A percentile compares a stretch with the other conserved stretches of the same genome.
phyloP scores from a whole-genome alignment of 1,140 invertebrate genomes.

The Drosophila kepulauana region DNA sequence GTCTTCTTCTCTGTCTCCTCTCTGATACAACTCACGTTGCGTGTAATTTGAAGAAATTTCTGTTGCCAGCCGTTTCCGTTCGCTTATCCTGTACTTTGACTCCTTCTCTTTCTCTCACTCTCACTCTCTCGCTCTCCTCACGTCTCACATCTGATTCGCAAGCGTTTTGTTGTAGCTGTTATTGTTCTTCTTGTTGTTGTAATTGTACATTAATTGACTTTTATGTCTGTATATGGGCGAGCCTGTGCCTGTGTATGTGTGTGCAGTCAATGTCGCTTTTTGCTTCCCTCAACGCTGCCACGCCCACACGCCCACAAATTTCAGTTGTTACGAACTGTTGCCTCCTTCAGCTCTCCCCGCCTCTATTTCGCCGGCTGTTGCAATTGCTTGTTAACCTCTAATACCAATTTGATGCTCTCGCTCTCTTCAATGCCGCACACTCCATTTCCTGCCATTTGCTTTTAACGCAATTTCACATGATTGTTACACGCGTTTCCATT shows the following conservation, averaged over 20 bases:
- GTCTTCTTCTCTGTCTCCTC: conserved; percentile 10
- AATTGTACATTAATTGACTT: conserved; percentile 83
- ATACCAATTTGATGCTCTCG: conserved; percentile 74
- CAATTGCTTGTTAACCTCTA: conserved; percentile 60
- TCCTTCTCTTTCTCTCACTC: not conserved
- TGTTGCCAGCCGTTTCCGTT: conserved; percentile 45
- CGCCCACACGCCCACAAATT: conserved; percentile 48
- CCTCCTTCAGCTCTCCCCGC: conserved; percentile 7
- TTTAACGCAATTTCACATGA: conserved; percentile 77
- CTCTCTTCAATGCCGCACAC: conserved; percentile 42
- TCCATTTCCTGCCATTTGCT: conserved; percentile 56
- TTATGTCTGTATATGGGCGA: conserved; percentile 47
- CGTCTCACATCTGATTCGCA: conserved; percentile 44
- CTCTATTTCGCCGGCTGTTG: conserved; percentile 19
- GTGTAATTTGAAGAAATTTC: conserved; percentile 76
- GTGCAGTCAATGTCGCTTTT: conserved; percentile 21
- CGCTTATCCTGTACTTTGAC: conserved; percentile 28
- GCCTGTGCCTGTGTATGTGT: not conserved
- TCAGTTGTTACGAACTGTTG: conserved; percentile 30
- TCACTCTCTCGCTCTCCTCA: not conserved
- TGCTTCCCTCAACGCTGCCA: conserved; percentile 23
- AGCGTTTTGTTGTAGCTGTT: conserved; percentile 49
- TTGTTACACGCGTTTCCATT: conserved; percentile 75
- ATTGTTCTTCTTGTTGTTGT: conserved; percentile 63
- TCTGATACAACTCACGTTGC: conserved; percentile 51